Evolutionary conservation across 2,888 invertebrate species (phyloP).

Genomic region (Carterocephalus palaemon): DNA sequence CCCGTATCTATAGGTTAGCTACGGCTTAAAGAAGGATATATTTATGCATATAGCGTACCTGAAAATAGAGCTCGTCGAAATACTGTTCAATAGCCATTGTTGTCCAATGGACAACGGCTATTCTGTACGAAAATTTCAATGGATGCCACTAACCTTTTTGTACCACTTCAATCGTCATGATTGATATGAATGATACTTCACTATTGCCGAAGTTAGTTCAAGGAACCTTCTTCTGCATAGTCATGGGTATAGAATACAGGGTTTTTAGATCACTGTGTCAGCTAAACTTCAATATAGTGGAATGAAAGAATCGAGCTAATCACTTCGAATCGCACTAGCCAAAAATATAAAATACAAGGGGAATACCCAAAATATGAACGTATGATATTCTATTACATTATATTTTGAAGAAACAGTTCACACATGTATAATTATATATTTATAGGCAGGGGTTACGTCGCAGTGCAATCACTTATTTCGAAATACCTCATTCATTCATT

Average conservation of each 20-base stretch:
- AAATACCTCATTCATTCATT: constrained; percentile 13
- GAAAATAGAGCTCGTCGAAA: constrained; percentile 10
- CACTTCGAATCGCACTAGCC: constrained; percentile 1
- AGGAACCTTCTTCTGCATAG: constrained; percentile 7
- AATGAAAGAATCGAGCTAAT: constrained; percentile 5
- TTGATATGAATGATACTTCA: constrained; percentile 8
- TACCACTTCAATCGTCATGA: constrained; percentile 15
- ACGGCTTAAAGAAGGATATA: not conserved
- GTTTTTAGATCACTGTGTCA: constrained; percentile 9
- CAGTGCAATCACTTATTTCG: no score
- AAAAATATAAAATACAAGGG: constrained; percentile 1
- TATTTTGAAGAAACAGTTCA: no score
- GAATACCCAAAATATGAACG: not conserved
- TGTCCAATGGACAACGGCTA: constrained; percentile 3
- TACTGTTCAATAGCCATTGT: constrained; percentile 13
- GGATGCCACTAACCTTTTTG: constrained; percentile 4
- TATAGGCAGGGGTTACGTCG: no score
- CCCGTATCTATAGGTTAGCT: no score
- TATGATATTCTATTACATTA: not conserved
- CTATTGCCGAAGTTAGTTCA: not conserved
- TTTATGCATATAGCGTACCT: constrained; percentile 6
- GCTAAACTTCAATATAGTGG: constrained; percentile 2
- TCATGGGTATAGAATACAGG: constrained; percentile 2
- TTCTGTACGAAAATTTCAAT: constrained; percentile 18
- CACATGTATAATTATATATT: no score